Percentiles rank a stretch among this genome's conserved stretches.
phyloP scores from a whole-genome alignment of 2,888 invertebrate genomes.

The Trachelus stipa region DNA sequence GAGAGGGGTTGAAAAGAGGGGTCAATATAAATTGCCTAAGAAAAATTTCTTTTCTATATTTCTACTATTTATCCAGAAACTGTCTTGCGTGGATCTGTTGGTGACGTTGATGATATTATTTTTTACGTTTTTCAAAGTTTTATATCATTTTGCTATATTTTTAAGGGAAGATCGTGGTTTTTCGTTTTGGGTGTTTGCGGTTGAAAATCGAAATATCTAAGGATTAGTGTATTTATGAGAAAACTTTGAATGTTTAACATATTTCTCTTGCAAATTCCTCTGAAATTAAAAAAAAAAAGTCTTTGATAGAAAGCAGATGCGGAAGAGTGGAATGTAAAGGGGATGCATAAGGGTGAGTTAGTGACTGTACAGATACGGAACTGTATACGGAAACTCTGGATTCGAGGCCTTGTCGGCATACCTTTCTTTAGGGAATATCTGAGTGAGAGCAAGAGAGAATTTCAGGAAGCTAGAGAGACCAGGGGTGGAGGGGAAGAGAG shows the following conservation, averaged over 20 bases:
- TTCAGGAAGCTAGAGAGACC: not conserved
- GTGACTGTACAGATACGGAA: not conserved
- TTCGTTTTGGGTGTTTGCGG: not conserved
- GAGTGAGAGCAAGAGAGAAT: not conserved
- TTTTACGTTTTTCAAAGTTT: no score
- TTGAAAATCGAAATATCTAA: no score
- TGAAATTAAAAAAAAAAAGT: not conserved
- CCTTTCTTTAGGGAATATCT: not conserved
- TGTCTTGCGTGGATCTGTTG: no score
- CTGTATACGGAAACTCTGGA: not conserved
- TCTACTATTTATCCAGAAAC: no score
- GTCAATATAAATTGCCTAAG: not conserved
- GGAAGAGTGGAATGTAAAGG: not conserved
- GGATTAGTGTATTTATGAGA: no score
- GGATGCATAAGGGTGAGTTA: not conserved
- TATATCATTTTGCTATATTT: not conserved
- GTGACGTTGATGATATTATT: no score
- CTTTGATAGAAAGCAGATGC: not conserved
- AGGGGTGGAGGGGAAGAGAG: not conserved
- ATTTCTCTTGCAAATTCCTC: not conserved
- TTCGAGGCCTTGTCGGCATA: not conserved
- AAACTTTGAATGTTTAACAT: no score
- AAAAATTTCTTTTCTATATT: not conserved
- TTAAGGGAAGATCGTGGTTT: not conserved
- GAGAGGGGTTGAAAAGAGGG: not conserved